Conservation (phyloP, 64 coral and sea anemone species). For the Porites lutea region DNA sequence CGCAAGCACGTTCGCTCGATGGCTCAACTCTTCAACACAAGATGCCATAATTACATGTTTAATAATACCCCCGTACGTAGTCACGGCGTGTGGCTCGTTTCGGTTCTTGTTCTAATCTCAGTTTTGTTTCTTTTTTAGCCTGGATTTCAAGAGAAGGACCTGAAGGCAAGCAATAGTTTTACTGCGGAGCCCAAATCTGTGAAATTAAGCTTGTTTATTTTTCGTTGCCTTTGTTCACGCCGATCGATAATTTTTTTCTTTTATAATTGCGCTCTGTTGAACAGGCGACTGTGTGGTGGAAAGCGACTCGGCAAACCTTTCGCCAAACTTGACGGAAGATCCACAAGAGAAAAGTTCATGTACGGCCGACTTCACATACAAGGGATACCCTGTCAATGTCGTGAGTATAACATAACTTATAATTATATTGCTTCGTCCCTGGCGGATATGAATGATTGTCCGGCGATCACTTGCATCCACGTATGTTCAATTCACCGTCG, state of each 20-base stretch:
- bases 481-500: conserved; percentile 4
- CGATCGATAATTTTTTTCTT: conserved; percentile 52
- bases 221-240: conserved; percentile 22
- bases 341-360: conserved; percentile 59
- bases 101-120: conserved; percentile 32
- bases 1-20: conserved; percentile 34
- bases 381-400: conserved; percentile 93
- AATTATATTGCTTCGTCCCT: not conserved
- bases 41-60: conserved; percentile 56
- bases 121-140: conserved; percentile 76
- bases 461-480: not conserved
- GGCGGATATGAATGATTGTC: conserved; percentile 17
- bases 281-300: conserved; percentile 92
- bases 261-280: conserved; percentile 14
- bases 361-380: conserved; percentile 94
- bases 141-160: conserved; percentile 96
- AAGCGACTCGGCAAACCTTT: conserved; percentile 80
- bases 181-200: not conserved
- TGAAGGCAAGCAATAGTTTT: conserved; percentile 71
- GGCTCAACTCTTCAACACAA: conserved; percentile 62
- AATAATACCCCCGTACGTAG: conserved; percentile 45
- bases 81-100: conserved; percentile 26
- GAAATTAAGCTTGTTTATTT: conserved; percentile 42
- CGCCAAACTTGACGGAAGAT: conserved; percentile 55
- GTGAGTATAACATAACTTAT: conserved; percentile 63